These are phyloP conservation scores for Diorhabda sublineata DNA, from an alignment of 1,140 invertebrate genomes.

Conservation along the genomic window DNA sequence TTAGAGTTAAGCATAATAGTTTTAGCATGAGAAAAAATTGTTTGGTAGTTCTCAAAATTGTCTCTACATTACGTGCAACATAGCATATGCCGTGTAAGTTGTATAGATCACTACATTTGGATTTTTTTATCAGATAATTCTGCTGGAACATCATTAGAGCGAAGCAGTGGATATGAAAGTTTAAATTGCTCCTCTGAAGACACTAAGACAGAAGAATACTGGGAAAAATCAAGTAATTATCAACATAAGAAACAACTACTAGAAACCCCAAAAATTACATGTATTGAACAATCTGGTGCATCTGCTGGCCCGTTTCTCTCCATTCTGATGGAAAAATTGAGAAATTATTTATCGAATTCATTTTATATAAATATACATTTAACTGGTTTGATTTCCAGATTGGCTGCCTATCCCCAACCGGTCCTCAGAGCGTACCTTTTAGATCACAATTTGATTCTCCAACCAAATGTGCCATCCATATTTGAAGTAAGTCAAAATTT, in stretches of 20 bases:
- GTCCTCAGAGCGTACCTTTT: conserved; percentile 82
- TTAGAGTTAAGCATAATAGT: too few species aligned
- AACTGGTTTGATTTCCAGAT: conserved; percentile 79
- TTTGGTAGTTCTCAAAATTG: too few species aligned
- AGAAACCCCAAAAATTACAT: conserved; percentile 21
- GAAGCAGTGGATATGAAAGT: conserved; percentile 82
- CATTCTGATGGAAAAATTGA: conserved; percentile 75
- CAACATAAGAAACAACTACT: conserved; percentile 28
- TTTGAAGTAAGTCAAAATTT: conserved; percentile 65
- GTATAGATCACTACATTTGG: too few species aligned
- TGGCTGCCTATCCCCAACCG: conserved; percentile 85
- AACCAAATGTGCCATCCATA: conserved; percentile 85
- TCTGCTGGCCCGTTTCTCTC: conserved; percentile 76
- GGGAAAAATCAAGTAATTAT: conserved; percentile 46
- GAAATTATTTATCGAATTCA: conserved; percentile 79
- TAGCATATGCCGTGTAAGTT: too few species aligned
- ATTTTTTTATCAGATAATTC: conserved; percentile 28
- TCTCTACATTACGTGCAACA: too few species aligned
- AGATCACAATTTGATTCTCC: conserved; percentile 80
- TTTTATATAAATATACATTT: conserved; percentile 84
- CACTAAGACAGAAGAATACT: conserved; percentile 37
- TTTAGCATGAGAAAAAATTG: too few species aligned
- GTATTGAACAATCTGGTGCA: conserved; percentile 30
- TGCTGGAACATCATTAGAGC: conserved; percentile 67
- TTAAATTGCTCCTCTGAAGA: conserved; percentile 61